These are phyloP conservation scores for Ormyrus rosae DNA, from an alignment of 2,888 invertebrate genomes.

Conservation along the genomic window DNA sequence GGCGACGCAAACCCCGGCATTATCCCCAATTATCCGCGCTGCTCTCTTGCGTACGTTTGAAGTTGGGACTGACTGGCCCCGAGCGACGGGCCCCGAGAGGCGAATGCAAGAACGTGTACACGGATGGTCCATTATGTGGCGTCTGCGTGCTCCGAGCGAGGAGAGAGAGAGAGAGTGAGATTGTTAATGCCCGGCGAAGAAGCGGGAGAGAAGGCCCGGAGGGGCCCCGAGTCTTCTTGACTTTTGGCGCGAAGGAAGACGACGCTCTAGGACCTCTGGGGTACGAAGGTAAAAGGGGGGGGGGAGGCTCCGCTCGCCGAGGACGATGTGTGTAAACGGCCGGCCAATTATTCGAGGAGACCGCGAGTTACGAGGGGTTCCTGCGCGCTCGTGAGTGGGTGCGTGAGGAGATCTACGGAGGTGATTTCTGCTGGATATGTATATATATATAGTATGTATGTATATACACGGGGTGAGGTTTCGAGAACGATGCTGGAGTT, in stretches of 20 bases:
- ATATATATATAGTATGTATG: too few species aligned
- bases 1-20: slow-evolving; percentile 69
- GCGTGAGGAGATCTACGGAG: too few species aligned
- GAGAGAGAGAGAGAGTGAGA: slow-evolving; percentile 3
- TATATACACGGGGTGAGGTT: too few species aligned
- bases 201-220: background rate
- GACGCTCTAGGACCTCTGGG: too few species aligned
- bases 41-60: slow-evolving; percentile 60
- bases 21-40: slow-evolving; percentile 75
- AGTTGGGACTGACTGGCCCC: slow-evolving; percentile 64
- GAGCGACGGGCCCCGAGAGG: too few species aligned
- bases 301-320: too few species aligned
- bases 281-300: too few species aligned
- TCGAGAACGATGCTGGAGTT: too few species aligned
- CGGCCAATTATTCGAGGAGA: slow-evolving; percentile 15
- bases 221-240: slow-evolving; percentile 18
- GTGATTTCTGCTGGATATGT: too few species aligned
- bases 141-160: slow-evolving; percentile 19
- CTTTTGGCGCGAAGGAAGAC: slow-evolving; percentile 11
- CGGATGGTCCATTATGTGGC: slow-evolving; percentile 57
- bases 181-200: slow-evolving; percentile 23
- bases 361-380: background rate
- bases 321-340: background rate
- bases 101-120: too few species aligned
- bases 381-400: too few species aligned